Evolutionary conservation across 2,888 invertebrate species (phyloP), one percentile per base, ranked within the genome.

Genomic region (Parascotia fuliginaria): DNA sequence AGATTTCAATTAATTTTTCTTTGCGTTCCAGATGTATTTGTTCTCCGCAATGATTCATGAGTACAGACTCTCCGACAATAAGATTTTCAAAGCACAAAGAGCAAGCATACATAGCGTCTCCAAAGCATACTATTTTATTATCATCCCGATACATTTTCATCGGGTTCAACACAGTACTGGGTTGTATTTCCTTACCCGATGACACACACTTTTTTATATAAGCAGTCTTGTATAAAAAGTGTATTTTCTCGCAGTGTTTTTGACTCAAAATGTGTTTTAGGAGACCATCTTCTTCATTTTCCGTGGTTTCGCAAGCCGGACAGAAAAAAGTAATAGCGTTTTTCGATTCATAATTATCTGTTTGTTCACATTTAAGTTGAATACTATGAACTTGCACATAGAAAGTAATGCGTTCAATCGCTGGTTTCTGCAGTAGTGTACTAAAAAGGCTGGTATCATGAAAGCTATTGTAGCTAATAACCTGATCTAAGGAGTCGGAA

Each of bases 61-160:
- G 56, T 0, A 90, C 70, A 0, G 90, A 91, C 55, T 92, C 92
- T 0, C 92, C 92, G 0, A 86, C 58, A 0, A 92, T 92, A 3
- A 80, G 51, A 60, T 83, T 88, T 37, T 90, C 91, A 42, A 92
- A 90, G 62, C 92, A 92, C 0, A 92, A 59, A 0, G 92, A 81
- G 42, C 92, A 92, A 4, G 92, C 92, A 1, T 87, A 92, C 59
- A 83, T 57, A 0, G 87, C 87, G 64, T 92, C 90, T 0, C 92
- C 92, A 1, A 92, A 92, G 45, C 92, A 92, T 0, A 92, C 91
- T 27, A 92, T 89, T 60, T 92, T 92, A 56, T 92, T 92, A 1
- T 83, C 83, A 79, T 92, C 92, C 0, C 92, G 55, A 31, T 92
- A 92, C 84, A 89, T 81, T n/a, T 52, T 88, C 92, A 92, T 92